A percentile compares a stretch with the other conserved stretches of the same genome.
Conservation (phyloP, 2,113 vertebrate genomes). For the Chrysemys picta region DNA sequence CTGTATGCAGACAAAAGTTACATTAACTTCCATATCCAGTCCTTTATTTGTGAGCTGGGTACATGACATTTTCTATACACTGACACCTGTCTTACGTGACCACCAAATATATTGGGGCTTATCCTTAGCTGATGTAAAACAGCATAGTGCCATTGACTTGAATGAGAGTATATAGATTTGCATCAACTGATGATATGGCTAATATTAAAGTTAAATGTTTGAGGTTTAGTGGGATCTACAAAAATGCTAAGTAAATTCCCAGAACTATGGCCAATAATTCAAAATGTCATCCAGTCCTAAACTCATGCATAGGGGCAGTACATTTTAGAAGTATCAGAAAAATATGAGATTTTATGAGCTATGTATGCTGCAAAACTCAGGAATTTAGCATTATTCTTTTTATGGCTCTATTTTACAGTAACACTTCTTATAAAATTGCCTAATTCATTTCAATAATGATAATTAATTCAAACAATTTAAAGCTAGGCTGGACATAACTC, state of each 20-base stretch:
- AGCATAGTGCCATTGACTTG: not conserved
- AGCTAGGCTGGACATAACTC: not conserved
- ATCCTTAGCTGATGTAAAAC: not conserved
- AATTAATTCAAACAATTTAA: not conserved
- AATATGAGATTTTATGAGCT: accelerated
- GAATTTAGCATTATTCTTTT: not conserved
- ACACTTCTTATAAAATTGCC: not conserved
- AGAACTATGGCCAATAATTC: too few species aligned
- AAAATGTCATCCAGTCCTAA: not conserved
- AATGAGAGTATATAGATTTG: accelerated
- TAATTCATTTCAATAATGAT: not conserved
- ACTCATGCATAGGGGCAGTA: not conserved
- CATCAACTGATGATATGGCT: not conserved
- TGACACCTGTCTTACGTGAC: not conserved
- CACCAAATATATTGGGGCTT: not conserved
- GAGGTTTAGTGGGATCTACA: not conserved
- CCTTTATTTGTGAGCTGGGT: accelerated
- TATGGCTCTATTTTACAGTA: not conserved
- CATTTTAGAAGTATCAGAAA: not conserved
- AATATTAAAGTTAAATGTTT: not conserved
- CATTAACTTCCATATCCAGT: accelerated
- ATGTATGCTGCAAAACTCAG: not conserved
- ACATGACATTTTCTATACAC: not conserved
- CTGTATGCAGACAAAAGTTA: not conserved
- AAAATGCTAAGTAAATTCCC: not conserved